These are phyloP conservation scores for Luehdorfia chinensis DNA, from an alignment of 1,140 invertebrate species.

Conservation along the genomic window DNA sequence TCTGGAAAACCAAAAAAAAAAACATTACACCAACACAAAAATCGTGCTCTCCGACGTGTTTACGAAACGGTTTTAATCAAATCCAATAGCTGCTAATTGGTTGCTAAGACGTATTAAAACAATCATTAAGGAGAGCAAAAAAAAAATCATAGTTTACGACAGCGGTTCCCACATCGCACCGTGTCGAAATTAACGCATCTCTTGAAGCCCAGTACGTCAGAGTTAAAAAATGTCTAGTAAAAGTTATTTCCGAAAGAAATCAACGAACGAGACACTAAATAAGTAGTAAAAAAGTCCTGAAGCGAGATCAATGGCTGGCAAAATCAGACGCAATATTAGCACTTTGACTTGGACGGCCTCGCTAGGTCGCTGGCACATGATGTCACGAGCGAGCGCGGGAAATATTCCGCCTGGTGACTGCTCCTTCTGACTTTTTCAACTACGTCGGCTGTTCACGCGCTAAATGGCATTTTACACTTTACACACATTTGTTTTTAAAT, in stretches of 20 bases:
- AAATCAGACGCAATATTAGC: slow-evolving; percentile 32
- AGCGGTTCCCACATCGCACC: background rate
- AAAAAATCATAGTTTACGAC: slow-evolving; percentile 2
- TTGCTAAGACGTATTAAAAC: slow-evolving; percentile 7
- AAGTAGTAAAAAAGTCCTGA: background rate
- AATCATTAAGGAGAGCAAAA: slow-evolving; percentile 1
- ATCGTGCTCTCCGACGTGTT: too few species aligned
- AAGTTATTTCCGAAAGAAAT: background rate
- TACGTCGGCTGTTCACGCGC: slow-evolving; percentile 2
- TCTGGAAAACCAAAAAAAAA: too few species aligned
- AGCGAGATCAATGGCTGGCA: slow-evolving; percentile 30
- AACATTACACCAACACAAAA: too few species aligned
- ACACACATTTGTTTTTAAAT: background rate
- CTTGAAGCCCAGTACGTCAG: too few species aligned
- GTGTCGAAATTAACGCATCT: background rate
- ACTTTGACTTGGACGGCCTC: slow-evolving; percentile 35
- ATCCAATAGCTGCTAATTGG: slow-evolving; percentile 8
- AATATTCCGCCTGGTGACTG: slow-evolving; percentile 36
- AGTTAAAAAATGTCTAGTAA: background rate
- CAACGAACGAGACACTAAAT: background rate
- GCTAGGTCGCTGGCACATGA: slow-evolving; percentile 46
- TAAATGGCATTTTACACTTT: slow-evolving; percentile 10
- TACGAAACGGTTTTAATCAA: background rate
- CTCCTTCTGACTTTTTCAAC: slow-evolving; percentile 2
- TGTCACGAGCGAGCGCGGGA: slow-evolving; percentile 32